Evolutionary conservation across 2,797 vertebrate genomes (phyloP).

Genomic region (Sebastes itinus): DNA sequence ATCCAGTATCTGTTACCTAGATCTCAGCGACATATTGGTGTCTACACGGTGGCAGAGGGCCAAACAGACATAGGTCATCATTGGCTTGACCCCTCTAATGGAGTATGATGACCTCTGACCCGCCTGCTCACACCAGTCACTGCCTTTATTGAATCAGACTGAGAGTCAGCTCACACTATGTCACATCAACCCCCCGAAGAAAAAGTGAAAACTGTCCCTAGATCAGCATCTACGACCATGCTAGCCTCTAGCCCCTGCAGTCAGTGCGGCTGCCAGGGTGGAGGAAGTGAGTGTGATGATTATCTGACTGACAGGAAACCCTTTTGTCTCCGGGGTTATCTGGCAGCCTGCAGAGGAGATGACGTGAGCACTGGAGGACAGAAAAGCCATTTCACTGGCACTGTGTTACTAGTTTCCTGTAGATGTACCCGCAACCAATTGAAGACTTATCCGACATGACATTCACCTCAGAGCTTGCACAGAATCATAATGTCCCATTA

Average conservation of each 20-base stretch:
- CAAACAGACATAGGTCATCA: slow-evolving; percentile 38
- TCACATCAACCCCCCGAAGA: slow-evolving; percentile 14
- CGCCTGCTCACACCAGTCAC: slow-evolving; percentile 23
- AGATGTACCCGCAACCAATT: background rate
- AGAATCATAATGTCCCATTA: background rate
- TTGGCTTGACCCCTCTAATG: slow-evolving; percentile 64
- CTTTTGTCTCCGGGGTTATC: slow-evolving; percentile 75
- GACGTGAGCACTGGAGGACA: slow-evolving; percentile 39
- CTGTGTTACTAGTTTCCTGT: slow-evolving; percentile 27
- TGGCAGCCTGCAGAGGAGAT: slow-evolving; percentile 63
- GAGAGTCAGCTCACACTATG: slow-evolving; percentile 36
- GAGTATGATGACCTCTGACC: slow-evolving; percentile 61
- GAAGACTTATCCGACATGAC: background rate
- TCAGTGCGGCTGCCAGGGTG: slow-evolving; percentile 19
- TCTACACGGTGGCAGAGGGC: slow-evolving; percentile 2
- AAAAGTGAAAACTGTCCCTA: slow-evolving; percentile 39
- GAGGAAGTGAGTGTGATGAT: slow-evolving; percentile 69
- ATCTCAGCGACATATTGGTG: slow-evolving; percentile 31
- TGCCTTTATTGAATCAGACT: slow-evolving; percentile 9
- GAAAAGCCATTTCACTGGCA: slow-evolving; percentile 24
- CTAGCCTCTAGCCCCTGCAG: slow-evolving; percentile 30
- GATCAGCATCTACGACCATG: slow-evolving; percentile 32
- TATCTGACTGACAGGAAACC: slow-evolving; percentile 76
- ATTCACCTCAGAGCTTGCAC: background rate
- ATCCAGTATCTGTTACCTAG: background rate